These are phyloP conservation scores for Vimba vimba DNA, from an alignment of 2,113 vertebrate species.

Conservation along the genomic window DNA sequence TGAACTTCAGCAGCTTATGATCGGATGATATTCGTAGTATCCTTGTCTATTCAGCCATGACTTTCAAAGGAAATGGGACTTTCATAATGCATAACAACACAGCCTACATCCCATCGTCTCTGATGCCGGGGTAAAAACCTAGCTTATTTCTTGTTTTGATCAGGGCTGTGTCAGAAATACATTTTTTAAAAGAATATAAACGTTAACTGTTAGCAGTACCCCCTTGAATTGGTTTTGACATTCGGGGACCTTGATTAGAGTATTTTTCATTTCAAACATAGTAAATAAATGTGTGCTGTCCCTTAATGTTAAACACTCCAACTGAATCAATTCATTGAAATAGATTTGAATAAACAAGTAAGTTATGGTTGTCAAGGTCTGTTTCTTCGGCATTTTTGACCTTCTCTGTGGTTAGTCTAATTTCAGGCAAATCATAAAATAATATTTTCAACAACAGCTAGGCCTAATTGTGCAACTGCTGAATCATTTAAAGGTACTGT, in stretches of 20 bases:
- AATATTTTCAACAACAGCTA: background rate
- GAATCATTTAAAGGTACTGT: constrained; percentile 58
- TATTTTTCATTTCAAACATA: background rate
- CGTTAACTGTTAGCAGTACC: too few species aligned
- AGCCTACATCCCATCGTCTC: constrained; percentile 65
- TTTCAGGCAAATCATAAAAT: background rate
- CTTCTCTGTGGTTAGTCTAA: background rate
- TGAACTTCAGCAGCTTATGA: constrained; percentile 1
- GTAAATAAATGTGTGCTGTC: background rate
- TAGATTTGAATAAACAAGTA: background rate
- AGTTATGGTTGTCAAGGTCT: background rate
- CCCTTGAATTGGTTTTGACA: background rate
- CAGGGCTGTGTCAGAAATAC: background rate
- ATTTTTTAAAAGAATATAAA: background rate
- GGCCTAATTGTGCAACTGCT: background rate
- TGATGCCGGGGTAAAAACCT: constrained; percentile 72
- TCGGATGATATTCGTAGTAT: background rate
- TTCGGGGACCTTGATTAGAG: background rate
- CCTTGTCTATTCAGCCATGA: constrained; percentile 59
- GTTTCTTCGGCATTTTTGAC: background rate
- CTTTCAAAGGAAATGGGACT: constrained; percentile 63
- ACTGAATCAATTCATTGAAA: background rate
- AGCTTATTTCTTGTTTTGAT: background rate
- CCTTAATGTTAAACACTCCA: background rate
- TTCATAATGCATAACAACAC: constrained; percentile 62